Conservation (phyloP, 2,888 invertebrate species). For the Clusia tigrina region DNA sequence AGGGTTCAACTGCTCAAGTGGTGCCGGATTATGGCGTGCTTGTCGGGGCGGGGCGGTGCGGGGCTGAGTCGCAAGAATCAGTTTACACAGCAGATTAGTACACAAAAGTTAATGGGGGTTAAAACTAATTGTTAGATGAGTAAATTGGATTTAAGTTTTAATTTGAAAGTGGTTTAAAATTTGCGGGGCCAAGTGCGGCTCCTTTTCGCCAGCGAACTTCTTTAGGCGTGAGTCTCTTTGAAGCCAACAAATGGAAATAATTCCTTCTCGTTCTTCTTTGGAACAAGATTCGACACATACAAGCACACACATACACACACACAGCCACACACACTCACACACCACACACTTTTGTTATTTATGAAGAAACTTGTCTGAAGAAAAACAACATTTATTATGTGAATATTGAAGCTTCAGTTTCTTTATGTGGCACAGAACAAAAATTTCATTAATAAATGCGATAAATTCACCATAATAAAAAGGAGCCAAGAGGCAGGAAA, state of each 20-base stretch:
- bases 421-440: too few relatives aligned
- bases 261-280: too few relatives aligned
- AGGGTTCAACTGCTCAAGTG: not conserved
- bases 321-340: too few relatives aligned
- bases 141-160: conserved; percentile 20
- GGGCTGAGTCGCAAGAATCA: conserved; percentile 29
- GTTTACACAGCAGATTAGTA: conserved; percentile 57
- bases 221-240: too few relatives aligned
- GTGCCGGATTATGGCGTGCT: not conserved
- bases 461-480: conserved; percentile 6
- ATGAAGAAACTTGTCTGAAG: not conserved
- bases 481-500: not conserved
- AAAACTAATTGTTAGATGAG: conserved; percentile 57
- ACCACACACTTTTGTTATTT: not conserved
- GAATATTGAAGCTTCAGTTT: not conserved
- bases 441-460: not conserved
- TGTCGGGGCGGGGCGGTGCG: not conserved
- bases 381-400: not conserved
- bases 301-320: too few relatives aligned
- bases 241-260: too few relatives aligned
- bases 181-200: too few relatives aligned
- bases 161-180: not conserved
- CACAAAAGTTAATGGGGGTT: conserved; percentile 57
- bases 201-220: too few relatives aligned
- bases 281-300: too few relatives aligned